phyloP scores from a whole-genome alignment of 35 echinoderm and acorn worm species.

The Acanthaster planci region DNA sequence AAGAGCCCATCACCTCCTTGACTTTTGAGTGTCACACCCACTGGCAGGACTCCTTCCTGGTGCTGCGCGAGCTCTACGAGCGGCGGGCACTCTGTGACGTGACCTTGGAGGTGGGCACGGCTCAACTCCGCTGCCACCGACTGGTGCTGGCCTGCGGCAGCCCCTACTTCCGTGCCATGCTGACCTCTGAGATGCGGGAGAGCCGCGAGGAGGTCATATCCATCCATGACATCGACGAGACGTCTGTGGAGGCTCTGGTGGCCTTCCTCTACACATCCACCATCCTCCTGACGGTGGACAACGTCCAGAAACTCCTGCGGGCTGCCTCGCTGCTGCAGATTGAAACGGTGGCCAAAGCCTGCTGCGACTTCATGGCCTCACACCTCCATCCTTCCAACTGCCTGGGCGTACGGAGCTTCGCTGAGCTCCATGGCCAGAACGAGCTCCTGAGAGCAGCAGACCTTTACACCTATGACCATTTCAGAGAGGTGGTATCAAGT shows the following conservation, averaged over 20 bases:
- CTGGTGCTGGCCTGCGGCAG: constrained; percentile 88
- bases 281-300: constrained; percentile 80
- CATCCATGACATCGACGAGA: constrained; percentile 89
- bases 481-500: constrained; percentile 60
- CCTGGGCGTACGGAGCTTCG: constrained; percentile 89
- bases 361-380: constrained; percentile 95
- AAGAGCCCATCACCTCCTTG: constrained; percentile 46
- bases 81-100: constrained; percentile 74
- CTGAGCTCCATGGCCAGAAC: constrained; percentile 83
- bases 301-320: constrained; percentile 86
- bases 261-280: constrained; percentile 96
- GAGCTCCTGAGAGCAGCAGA: constrained; percentile 82
- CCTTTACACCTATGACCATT: constrained; percentile 73
- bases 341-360: constrained; percentile 76
- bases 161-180: constrained; percentile 96
- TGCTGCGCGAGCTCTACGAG: constrained; percentile 77
- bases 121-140: constrained; percentile 75
- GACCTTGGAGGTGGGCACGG: constrained; percentile 61
- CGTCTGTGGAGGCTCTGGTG: constrained; percentile 67
- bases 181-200: constrained; percentile 90
- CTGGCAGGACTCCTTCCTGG: constrained; percentile 81
- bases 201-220: constrained; percentile 66
- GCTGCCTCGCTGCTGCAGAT: constrained; percentile 85
- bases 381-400: constrained; percentile 93
- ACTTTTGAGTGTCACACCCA: constrained; percentile 87